Evolutionary conservation across 2,113 vertebrate species (phyloP).

Genomic region (Chunga burmeisteri): DNA sequence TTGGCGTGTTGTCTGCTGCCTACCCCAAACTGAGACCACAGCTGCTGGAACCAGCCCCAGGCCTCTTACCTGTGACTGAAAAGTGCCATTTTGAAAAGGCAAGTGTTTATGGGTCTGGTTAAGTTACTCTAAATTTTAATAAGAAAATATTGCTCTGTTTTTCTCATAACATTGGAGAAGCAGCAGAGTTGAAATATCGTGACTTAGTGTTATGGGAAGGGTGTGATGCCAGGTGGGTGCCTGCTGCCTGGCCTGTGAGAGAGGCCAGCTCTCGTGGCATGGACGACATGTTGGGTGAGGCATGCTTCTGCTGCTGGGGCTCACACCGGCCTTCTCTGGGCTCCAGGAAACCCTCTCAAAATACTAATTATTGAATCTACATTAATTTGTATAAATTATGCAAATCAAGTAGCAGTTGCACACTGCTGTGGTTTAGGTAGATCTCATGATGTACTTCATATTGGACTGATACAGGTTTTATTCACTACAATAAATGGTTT

Average conservation of each 20-base stretch:
- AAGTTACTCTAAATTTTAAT: background rate
- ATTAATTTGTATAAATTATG: slow-evolving; percentile 75
- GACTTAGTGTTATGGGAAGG: background rate
- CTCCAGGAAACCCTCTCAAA: slow-evolving; percentile 61
- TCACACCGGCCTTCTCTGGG: slow-evolving; percentile 52
- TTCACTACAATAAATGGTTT: slow-evolving; percentile 46
- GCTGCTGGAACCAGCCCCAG: background rate
- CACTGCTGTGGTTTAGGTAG: slow-evolving; percentile 54
- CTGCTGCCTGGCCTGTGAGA: background rate
- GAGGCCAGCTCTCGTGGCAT: background rate
- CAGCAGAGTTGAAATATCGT: background rate
- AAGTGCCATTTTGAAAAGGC: background rate
- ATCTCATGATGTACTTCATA: slow-evolving; percentile 43
- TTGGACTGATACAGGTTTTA: slow-evolving; percentile 53
- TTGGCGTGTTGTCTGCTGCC: background rate
- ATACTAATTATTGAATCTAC: slow-evolving; percentile 64
- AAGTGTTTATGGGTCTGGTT: background rate
- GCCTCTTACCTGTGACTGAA: background rate
- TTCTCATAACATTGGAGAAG: background rate
- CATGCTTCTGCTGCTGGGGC: background rate
- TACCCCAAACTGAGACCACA: background rate
- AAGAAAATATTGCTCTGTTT: background rate
- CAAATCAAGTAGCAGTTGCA: slow-evolving; percentile 48
- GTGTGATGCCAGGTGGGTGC: background rate
- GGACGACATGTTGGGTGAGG: fast-evolving